A percentile compares a stretch with the other conserved stretches of the same genome.
These are phyloP conservation scores for Protomyctophum bolini DNA, from an alignment of 2,113 vertebrate species.

Conservation along the genomic window DNA sequence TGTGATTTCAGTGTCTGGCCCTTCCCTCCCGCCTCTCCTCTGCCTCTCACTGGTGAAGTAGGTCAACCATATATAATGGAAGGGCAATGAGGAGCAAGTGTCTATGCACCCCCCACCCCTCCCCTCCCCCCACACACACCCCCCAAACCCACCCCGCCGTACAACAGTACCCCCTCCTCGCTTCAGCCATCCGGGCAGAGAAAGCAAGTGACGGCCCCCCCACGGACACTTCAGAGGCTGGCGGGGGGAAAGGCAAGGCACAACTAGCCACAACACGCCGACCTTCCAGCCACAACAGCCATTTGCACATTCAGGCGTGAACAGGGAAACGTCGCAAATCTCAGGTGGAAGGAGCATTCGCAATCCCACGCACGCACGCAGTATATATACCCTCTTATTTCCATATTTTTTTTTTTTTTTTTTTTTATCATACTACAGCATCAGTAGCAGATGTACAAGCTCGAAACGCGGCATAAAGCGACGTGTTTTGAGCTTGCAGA, in stretches of 20 bases:
- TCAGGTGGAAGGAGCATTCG: background rate
- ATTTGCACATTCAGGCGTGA: constrained; percentile 62
- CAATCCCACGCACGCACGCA: constrained; percentile 4
- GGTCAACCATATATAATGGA: constrained; percentile 93
- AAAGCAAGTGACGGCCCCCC: constrained; percentile 54
- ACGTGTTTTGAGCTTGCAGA: no score
- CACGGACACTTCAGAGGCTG: constrained; percentile 33
- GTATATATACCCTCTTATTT: no score
- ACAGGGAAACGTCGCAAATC: constrained; percentile 37
- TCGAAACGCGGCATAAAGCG: no score
- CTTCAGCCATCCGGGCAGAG: constrained; percentile 34
- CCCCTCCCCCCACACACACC: constrained; percentile 14
- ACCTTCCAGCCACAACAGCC: constrained; percentile 73
- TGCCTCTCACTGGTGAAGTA: constrained; percentile 86
- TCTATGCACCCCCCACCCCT: constrained; percentile 21
- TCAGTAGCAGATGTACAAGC: no score
- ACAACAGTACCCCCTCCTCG: constrained; percentile 16
- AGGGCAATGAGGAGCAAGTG: constrained; percentile 86
- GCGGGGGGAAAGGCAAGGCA: constrained; percentile 44
- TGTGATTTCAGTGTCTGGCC: constrained; percentile 70
- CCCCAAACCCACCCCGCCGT: constrained; percentile 18
- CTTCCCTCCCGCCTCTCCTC: constrained; percentile 33
- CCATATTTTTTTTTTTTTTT: no score
- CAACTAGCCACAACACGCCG: constrained; percentile 73
- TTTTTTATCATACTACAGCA: no score